Evolutionary conservation across 1,140 invertebrate species (phyloP).

Genomic region (fruit fly (Drosophila melanogaster)): Release_6_plus_ISO1_MT NC_004354.4:14685501-14686000

Average conservation of each 20-base stretch:
- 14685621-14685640: neutral
- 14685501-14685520: neutral
- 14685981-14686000: no score
- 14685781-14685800: neutral
- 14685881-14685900: no score
- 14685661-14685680: neutral
- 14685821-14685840: no score
- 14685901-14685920: no score
- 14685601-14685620: neutral
- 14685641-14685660: constrained; percentile 1
- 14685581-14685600: constrained; percentile 45
- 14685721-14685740: no score
- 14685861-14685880: no score
- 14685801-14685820: no score
- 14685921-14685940: no score
- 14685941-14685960: no score
- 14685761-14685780: neutral
- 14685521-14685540: neutral
- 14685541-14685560: constrained; percentile 18
- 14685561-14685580: constrained; percentile 59
- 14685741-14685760: neutral
- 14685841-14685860: no score
- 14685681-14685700: neutral
- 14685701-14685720: constrained; percentile 9
- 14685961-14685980: no score